phyloP scores from a whole-genome alignment of 2,113 vertebrate species.

The Campylomormyrus numenius region DNA sequence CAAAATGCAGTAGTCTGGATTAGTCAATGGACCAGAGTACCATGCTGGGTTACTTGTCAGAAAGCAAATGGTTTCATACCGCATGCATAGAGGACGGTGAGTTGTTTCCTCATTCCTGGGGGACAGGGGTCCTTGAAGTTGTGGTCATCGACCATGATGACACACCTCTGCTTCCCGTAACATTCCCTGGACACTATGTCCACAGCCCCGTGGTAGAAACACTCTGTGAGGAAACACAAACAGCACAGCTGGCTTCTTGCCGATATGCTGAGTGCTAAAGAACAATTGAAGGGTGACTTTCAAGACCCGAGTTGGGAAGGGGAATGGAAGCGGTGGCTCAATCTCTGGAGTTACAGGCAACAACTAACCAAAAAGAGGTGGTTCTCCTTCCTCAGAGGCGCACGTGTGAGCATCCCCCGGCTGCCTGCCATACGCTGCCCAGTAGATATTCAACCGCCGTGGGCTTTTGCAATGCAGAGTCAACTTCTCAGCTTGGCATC shows the following conservation, averaged over 20 bases:
- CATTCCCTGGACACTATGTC: slow-evolving; percentile 73
- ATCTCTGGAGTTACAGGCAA: background rate
- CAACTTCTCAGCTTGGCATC: slow-evolving; percentile 78
- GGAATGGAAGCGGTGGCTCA: background rate
- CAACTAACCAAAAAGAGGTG: slow-evolving; percentile 73
- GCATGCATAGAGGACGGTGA: slow-evolving; percentile 82
- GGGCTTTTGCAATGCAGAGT: slow-evolving; percentile 80
- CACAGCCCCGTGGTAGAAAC: slow-evolving; percentile 75
- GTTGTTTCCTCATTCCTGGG: slow-evolving; percentile 83
- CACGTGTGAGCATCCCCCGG: slow-evolving; percentile 63
- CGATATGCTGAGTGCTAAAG: background rate
- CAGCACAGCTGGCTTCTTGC: background rate
- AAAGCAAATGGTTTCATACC: slow-evolving; percentile 62
- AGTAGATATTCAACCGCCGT: slow-evolving; percentile 85
- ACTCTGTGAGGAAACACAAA: slow-evolving; percentile 67
- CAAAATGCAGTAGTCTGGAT: background rate
- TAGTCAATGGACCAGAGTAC: background rate
- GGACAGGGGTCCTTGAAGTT: slow-evolving; percentile 83
- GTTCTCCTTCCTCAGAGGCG: slow-evolving; percentile 42
- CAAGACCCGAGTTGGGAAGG: background rate
- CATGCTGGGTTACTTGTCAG: background rate
- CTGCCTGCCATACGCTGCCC: slow-evolving; percentile 75
- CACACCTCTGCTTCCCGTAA: slow-evolving; percentile 80
- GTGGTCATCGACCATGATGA: slow-evolving; percentile 62
- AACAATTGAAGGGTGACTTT: background rate